Evolutionary conservation across 2,888 invertebrate genomes (phyloP), one percentile per base, ranked within the genome.

Genomic region (Boloria euphrosyne): DNA sequence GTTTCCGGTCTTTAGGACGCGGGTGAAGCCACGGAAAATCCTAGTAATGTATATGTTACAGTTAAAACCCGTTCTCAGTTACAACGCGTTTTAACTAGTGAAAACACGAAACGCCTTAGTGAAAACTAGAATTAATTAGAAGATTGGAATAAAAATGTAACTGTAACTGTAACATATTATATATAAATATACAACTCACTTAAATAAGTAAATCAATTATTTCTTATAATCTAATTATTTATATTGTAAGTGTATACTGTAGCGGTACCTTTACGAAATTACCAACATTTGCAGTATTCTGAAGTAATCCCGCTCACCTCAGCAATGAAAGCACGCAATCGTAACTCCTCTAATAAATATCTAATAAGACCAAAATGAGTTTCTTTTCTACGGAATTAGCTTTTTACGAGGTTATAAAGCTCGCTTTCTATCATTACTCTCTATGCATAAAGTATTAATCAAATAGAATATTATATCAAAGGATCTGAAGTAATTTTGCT

Each of bases 351-450:
- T 46, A 70, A 51, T 72, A 65, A 68, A 71, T 72, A 68, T 70
- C 65, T 66, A 67, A 70, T 69, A 66, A 68, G 65, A 64, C 46
- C 55, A 59, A 67, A 70, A 70, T 70, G 72, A 67, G 69, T 60
- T 66, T 58, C 62, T 62, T 68, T 54, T 44, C 59, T 43, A 53
- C 53, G 57, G 66, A 67, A 70, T 67, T 68, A 61, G 68, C 63
- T 63, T 70, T 69, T 72, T 70, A 70, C 65, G 61, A 60, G 57
- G 43, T 17, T 59, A 54, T 66, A 62, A 71, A 66, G 38, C 63
- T 64, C 27, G 47, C 38, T 43, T 49, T 54, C 54, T 44, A 38
- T 57, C 52, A 31, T 65, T 66, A 51, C 55, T 53, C 18, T 38
- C 31, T 27, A 51, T 61, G 44, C 51, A 62, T 61, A 60, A 61